A percentile compares a stretch with the other conserved stretches of the same genome.
These are phyloP conservation scores for Phalacrocorax carbo DNA, from an alignment of 2,113 vertebrate genomes.

Conservation along the genomic window DNA sequence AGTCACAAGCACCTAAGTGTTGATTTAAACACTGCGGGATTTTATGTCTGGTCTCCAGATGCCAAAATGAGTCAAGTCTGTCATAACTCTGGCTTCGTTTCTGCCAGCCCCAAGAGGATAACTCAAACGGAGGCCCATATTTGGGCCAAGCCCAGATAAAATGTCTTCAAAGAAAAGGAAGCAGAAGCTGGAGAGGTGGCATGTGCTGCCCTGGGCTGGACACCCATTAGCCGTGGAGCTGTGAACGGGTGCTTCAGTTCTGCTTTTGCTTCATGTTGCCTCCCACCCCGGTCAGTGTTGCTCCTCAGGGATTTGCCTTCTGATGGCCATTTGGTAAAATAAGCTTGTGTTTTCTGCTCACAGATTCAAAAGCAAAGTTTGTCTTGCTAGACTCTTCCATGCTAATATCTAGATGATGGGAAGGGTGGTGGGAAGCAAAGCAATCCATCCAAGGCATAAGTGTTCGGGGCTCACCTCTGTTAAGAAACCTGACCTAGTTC, in stretches of 20 bases:
- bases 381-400: too few relatives aligned
- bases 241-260: rapidly evolving
- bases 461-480: rapidly evolving
- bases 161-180: neutral
- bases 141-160: neutral
- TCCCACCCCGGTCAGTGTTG: neutral
- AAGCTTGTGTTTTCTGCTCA: neutral
- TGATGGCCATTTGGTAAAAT: neutral
- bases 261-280: neutral
- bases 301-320: neutral
- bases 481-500: neutral
- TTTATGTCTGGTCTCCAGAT: neutral
- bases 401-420: neutral
- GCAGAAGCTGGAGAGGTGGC: neutral
- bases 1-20: neutral
- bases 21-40: neutral
- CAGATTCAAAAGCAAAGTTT: neutral
- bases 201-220: neutral
- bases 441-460: rapidly evolving
- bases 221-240: neutral
- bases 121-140: neutral
- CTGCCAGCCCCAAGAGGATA: neutral
- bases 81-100: neutral
- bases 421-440: neutral
- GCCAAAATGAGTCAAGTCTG: neutral